Conservation (phyloP, 2,888 invertebrate species). For the Andrena hattorfiana region DNA sequence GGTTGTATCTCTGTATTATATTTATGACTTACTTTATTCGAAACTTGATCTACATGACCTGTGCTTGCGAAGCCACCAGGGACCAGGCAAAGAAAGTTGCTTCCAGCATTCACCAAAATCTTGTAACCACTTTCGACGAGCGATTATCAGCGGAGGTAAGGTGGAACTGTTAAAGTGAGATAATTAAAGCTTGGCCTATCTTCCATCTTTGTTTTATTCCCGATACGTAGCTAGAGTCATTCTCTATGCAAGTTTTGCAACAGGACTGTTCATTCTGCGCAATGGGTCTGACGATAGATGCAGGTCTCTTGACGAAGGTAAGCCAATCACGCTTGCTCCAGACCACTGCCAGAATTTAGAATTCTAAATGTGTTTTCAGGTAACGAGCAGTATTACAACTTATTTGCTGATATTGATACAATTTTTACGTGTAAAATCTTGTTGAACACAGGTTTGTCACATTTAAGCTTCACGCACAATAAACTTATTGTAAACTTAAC, state of each 20-base stretch:
- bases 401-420: constrained; percentile 77
- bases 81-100: constrained; percentile 67
- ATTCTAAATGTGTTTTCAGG: constrained; percentile 64
- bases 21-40: constrained; percentile 62
- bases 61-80: constrained; percentile 69
- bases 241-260: constrained; percentile 77
- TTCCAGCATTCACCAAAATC: constrained; percentile 71
- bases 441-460: background rate
- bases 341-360: background rate
- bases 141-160: constrained; percentile 74
- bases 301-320: constrained; percentile 74
- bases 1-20: constrained; percentile 57
- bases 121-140: constrained; percentile 70
- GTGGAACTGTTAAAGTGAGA: too few species aligned
- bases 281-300: constrained; percentile 72
- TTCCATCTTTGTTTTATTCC: constrained; percentile 7
- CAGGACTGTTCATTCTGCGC: constrained; percentile 70
- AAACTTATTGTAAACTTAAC: background rate
- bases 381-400: constrained; percentile 73
- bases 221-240: constrained; percentile 71
- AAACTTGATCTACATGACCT: constrained; percentile 64
- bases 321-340: background rate
- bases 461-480: too few species aligned
- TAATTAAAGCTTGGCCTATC: background rate
- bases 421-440: constrained; percentile 37